Base-by-base conservation (phyloP, 2,888 invertebrate species). In the Eupelmus urozonus region DNA sequence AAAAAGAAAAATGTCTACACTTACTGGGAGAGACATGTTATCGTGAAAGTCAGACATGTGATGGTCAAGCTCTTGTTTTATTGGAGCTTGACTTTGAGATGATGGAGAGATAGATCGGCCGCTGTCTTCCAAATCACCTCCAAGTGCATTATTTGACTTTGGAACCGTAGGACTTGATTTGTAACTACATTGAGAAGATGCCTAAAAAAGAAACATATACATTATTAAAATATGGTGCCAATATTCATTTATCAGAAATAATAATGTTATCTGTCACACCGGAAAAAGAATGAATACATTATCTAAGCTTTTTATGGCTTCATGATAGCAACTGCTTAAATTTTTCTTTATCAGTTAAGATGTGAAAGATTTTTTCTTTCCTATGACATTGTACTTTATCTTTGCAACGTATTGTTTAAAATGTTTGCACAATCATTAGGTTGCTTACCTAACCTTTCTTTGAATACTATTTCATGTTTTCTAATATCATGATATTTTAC, bases 51-150 rank as follows among this genome's bases (percentile, higher is more conserved):
- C 91, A 81, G 91, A 88, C 85, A 91, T 87, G 75, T 89, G 89
- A 88, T 92, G 93, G 79, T 89, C 89, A 79, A 93, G 91, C 90
- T 94, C 94, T 90, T 93, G 93, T 90, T 94, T 94, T 84, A 93
- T 91, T 85, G 91, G 91, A 83, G 89, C 87, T 84, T 88, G 88
- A 83, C 90, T 87, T 83, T 91, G 92, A 79, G 92, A 90, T 81
- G 91, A 87, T 88, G 91, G 91, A 86, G 93, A 90, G 91, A 92
- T 90, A 89, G 91, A 90, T 88, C 93, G 91, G 76, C 90, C 89
- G 82, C 90, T 89, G 85, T 90, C 90, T 82, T 92, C 92, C 81
- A 93, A 87, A 85, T 92, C 92, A 83, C 89, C 89, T 84, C 91
- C 90, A 85, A 91, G 90, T 85, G 93, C 91, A 87, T 93, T 92